phyloP scores from a whole-genome alignment of 2,888 invertebrate species.

The Melieria omissa region DNA sequence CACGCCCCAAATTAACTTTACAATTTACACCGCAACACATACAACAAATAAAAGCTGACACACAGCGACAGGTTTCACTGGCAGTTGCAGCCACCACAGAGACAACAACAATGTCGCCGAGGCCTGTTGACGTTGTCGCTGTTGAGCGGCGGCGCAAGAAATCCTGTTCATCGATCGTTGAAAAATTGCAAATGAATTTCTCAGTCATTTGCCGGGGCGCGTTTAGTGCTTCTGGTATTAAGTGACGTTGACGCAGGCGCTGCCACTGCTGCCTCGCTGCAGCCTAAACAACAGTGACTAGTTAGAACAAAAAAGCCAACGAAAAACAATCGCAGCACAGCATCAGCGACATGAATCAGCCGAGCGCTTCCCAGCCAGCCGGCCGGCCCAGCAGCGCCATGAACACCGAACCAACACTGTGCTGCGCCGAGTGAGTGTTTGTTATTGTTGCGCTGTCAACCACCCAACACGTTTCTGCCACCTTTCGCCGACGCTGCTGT shows the following conservation, averaged over 20 bases:
- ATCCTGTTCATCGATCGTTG: constrained; percentile 38
- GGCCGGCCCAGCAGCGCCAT: constrained; percentile 8
- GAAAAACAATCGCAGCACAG: not conserved
- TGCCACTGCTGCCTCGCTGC: no score
- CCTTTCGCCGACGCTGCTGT: not conserved
- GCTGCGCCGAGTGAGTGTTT: not conserved
- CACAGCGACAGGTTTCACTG: constrained; percentile 23
- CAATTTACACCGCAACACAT: constrained; percentile 44
- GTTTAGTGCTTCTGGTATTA: constrained; percentile 49
- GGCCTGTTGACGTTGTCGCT: constrained; percentile 1
- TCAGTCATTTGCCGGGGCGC: constrained; percentile 45
- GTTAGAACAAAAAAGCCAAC: not conserved
- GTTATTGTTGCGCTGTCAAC: constrained; percentile 16
- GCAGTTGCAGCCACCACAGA: constrained; percentile 12
- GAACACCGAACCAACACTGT: not conserved
- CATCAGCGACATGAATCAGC: constrained; percentile 4
- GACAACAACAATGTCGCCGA: constrained; percentile 26
- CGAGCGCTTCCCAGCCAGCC: not conserved
- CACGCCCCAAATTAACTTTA: constrained; percentile 58
- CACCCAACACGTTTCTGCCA: constrained; percentile 28
- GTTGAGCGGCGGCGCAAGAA: constrained; percentile 29
- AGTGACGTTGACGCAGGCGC: no score
- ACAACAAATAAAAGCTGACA: constrained; percentile 30
- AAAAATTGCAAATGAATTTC: constrained; percentile 49
- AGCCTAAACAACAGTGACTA: not conserved